These are phyloP conservation scores for Odocoileus hemionus DNA, from an alignment of 2,113 vertebrate species.

Conservation along the genomic window DNA sequence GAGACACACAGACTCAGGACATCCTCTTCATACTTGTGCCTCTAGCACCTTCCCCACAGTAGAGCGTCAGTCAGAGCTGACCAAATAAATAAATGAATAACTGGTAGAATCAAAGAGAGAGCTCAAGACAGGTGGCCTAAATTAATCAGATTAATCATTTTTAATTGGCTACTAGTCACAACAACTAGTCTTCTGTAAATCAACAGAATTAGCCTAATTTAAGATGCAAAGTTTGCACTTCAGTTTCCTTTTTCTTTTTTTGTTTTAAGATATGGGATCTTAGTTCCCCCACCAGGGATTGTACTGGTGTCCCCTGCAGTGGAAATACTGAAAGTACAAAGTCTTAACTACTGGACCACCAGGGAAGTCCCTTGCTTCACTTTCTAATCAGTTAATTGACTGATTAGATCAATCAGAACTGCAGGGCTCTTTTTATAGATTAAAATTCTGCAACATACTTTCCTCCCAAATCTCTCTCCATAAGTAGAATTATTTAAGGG, in stretches of 20 bases:
- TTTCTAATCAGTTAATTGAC: background rate
- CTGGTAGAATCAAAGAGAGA: background rate
- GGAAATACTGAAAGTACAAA: background rate
- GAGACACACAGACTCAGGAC: background rate
- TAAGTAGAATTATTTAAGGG: background rate
- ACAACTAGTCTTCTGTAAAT: too few species aligned
- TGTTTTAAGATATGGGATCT: background rate
- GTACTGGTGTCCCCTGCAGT: background rate
- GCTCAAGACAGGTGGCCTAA: background rate
- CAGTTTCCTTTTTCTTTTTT: background rate
- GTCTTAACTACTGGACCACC: background rate
- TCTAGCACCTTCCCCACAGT: background rate
- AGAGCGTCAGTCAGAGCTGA: background rate
- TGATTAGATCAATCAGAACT: background rate
- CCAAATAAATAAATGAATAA: background rate
- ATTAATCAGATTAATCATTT: background rate
- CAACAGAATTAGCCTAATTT: background rate
- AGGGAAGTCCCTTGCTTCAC: background rate
- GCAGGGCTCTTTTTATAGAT: background rate
- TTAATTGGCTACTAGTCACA: background rate
- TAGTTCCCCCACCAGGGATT: background rate
- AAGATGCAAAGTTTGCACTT: background rate
- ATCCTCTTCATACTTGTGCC: background rate
- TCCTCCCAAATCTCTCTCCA: background rate
- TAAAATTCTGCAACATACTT: background rate